Conservation (phyloP, 2,113 vertebrate species). For the Psittacula cyanocephala region DNA sequence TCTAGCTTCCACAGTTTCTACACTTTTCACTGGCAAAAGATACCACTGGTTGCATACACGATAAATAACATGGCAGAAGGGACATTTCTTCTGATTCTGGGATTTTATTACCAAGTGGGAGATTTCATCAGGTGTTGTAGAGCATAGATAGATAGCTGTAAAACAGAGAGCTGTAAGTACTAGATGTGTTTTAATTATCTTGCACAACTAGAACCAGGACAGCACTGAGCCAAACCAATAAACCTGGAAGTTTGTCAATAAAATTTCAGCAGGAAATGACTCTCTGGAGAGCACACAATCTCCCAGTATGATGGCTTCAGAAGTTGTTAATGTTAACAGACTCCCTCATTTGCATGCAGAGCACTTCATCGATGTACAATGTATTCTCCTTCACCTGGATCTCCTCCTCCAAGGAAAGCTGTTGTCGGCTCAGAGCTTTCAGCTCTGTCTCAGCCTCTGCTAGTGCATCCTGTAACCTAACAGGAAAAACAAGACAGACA, state of each 20-base stretch:
- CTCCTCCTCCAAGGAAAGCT: constrained; percentile 85
- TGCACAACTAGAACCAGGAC: neutral
- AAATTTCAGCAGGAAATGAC: neutral
- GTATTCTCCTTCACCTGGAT: constrained; percentile 83
- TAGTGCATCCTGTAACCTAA: constrained; percentile 77
- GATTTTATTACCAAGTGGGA: constrained; percentile 1
- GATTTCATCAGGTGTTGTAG: neutral
- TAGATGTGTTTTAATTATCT: neutral
- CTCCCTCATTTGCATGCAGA: constrained; percentile 82
- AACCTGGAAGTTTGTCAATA: neutral
- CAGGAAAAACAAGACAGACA: neutral
- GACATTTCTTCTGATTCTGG: neutral
- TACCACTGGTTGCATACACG: neutral
- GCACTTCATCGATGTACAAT: constrained; percentile 89
- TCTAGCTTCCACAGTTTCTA: neutral
- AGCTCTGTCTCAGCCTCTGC: constrained; percentile 76
- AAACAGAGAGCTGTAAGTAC: neutral
- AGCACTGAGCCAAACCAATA: neutral
- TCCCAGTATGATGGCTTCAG: constrained; percentile 40
- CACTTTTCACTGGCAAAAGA: neutral
- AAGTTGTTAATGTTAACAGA: constrained; percentile 74
- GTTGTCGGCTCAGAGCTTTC: constrained; percentile 75
- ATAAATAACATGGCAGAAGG: neutral
- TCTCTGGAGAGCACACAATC: neutral
- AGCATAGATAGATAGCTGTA: neutral